phyloP scores from a whole-genome alignment of 2,797 vertebrate species.

The Oreochromis mossambicus region DNA sequence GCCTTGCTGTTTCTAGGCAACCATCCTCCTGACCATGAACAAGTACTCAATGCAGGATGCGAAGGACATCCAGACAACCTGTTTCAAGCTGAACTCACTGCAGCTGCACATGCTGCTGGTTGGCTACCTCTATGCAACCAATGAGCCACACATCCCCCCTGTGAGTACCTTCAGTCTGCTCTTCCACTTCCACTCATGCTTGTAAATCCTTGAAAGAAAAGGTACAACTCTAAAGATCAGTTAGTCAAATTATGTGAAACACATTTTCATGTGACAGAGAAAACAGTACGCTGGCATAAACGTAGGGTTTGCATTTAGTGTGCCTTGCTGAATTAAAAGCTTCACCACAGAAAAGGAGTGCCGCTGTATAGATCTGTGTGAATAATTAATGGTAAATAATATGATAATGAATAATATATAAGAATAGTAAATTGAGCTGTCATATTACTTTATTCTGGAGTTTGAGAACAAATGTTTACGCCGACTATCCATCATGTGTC shows the following conservation, averaged over 20 bases:
- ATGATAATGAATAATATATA: conserved; percentile 39
- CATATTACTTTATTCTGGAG: not conserved
- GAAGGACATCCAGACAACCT: conserved; percentile 84
- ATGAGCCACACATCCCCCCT: conserved; percentile 85
- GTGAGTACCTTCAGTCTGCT: conserved; percentile 69
- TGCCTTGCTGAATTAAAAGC: not conserved
- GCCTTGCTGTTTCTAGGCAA: conserved; percentile 79
- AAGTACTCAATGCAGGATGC: conserved; percentile 84
- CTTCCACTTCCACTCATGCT: not conserved
- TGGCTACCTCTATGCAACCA: conserved; percentile 84
- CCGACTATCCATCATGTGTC: not conserved
- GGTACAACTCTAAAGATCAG: not conserved
- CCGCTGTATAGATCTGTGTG: conserved; percentile 10
- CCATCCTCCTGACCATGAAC: conserved; percentile 90
- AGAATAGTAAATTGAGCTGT: conserved; percentile 12
- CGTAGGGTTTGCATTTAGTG: not conserved
- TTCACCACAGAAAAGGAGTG: not conserved
- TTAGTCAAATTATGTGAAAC: not conserved
- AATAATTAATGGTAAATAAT: conserved; percentile 44
- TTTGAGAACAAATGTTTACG: not conserved
- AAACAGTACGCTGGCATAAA: not conserved
- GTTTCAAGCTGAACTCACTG: conserved; percentile 92
- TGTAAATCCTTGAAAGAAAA: not conserved
- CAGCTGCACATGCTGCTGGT: conserved; percentile 85
- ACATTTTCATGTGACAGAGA: not conserved